phyloP scores from a whole-genome alignment of 2,797 vertebrate genomes.

The Amblyopsis hoosieri region DNA sequence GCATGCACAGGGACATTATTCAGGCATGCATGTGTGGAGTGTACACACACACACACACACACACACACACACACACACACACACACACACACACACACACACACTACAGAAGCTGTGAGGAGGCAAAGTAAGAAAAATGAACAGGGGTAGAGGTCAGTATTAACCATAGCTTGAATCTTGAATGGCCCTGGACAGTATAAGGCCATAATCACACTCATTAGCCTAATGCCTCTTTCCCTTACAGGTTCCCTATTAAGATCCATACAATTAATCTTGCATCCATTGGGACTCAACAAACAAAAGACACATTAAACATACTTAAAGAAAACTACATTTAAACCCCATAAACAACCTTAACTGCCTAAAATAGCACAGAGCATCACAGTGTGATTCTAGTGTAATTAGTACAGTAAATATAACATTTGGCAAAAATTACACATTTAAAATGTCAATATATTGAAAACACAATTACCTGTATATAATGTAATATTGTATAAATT shows the following conservation, averaged over 20 bases:
- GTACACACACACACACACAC: background rate
- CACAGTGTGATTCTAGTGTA: no score
- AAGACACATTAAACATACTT: no score
- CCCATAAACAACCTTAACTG: no score
- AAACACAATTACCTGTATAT: no score
- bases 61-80: background rate
- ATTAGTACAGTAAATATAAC: no score
- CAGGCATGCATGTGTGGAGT: background rate
- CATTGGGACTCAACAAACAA: no score
- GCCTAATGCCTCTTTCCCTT: conserved; percentile 46
- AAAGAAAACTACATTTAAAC: no score
- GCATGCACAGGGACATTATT: background rate
- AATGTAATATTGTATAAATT: no score
- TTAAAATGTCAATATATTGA: no score
- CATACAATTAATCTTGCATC: no score
- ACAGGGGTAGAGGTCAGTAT: conserved; percentile 45
- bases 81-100: background rate
- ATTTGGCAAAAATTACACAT: no score
- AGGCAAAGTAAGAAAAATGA: conserved; percentile 19
- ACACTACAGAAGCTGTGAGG: background rate
- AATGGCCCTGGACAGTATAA: conserved; percentile 45
- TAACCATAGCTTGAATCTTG: conserved; percentile 53
- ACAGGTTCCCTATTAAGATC: background rate
- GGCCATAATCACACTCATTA: conserved; percentile 63
- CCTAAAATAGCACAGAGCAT: no score